Base-by-base conservation (phyloP, 2,113 vertebrate genomes). In the Lonchura striata region DNA sequence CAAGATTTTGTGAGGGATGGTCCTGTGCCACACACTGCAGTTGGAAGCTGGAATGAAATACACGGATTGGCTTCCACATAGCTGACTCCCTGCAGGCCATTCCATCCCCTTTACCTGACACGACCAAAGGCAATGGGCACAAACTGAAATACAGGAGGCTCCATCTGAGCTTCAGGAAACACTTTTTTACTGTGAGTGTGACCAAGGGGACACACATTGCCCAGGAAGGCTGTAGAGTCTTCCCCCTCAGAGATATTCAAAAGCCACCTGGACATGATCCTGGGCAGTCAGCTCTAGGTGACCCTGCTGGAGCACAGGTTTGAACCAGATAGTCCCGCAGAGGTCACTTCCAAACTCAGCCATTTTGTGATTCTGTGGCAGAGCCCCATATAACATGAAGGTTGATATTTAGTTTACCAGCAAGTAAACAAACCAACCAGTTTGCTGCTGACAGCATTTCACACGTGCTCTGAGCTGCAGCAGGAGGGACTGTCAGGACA, bases 381-480 rank as follows among this genome's bases (percentile, higher is more conserved):
- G 31, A 60, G 23, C 33, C 19, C 47, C 35, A 22, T 17, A 47
- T 9, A 44, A 46, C 0, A 0, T 52, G 57, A 92, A 81, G 61
- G 27, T 15, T 69, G 41, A 44, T 66, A 54, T 16, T 80, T 39
- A 35, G 6, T 42, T 83, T 82, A 47, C n/a, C 35, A 68, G 15
- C 63, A 69, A 46, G 33, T 18, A 28, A 60, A 52, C 46, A 33
- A 44, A 37, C 27, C 83, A 37, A 8, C 5, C 22, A 23, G 14
- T 63, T 75, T 33, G 23, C 4, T 79, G 60, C 21, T 44, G 65
- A 53, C 27, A 46, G 28, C 50, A 42, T 83, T 81, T 59, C 64
- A 64, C 0, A 0, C 0, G 0, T n/a, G 37, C 47, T 81, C 30
- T 86, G 52, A 72, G 68, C 42, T 41, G 23, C 33, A 37, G 17